These are phyloP conservation scores for Pimpla rufipes DNA, from an alignment of 2,888 invertebrate genomes.

Conservation along the genomic window DNA sequence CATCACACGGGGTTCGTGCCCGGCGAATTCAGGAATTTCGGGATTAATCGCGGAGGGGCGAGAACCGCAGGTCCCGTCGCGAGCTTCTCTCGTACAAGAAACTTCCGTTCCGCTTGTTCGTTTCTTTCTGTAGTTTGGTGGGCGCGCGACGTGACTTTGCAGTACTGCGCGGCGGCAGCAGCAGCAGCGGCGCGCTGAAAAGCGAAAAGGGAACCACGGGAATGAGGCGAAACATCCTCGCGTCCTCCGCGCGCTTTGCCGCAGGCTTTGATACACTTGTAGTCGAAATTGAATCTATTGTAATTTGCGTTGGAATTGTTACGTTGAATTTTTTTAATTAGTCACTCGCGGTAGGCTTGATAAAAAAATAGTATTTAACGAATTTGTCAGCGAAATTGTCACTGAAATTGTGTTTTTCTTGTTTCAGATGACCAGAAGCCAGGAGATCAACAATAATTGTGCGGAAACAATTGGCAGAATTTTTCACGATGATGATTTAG, in stretches of 20 bases:
- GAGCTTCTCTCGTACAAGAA: constrained; percentile 56
- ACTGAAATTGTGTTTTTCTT: too few relatives aligned
- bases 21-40: constrained; percentile 62
- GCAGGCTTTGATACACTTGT: background rate
- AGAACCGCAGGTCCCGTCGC: background rate
- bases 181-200: background rate
- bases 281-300: background rate
- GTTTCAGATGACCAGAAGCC: too few relatives aligned
- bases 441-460: too few relatives aligned
- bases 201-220: background rate
- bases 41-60: constrained; percentile 42
- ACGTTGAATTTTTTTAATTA: background rate
- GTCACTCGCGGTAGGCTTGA: too few relatives aligned
- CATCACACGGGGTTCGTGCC: constrained; percentile 32
- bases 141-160: constrained; percentile 9
- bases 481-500: too few relatives aligned
- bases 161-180: background rate
- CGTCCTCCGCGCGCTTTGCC: constrained; percentile 1
- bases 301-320: background rate
- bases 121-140: constrained; percentile 41
- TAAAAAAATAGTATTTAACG: too few relatives aligned
- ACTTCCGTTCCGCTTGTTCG: constrained; percentile 55
- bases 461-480: too few relatives aligned
- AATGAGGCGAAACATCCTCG: constrained; percentile 1
- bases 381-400: too few relatives aligned